Evolutionary conservation across 1,140 invertebrate genomes (phyloP), one percentile per base, ranked within the genome.

Genomic region (Cardiocondyla obscurior): DNA sequence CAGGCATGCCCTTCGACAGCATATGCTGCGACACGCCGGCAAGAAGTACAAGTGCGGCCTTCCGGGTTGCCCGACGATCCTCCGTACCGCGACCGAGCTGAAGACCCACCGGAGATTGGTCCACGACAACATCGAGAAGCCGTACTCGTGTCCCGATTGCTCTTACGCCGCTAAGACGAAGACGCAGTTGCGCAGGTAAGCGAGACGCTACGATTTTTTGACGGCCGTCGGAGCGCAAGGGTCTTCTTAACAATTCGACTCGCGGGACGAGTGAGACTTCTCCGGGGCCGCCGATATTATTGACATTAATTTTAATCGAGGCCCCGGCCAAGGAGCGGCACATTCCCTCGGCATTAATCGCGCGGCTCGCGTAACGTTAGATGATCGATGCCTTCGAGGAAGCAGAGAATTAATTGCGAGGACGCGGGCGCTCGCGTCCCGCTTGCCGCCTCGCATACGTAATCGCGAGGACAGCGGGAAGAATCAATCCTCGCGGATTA

Each of bases 61-160:
- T 88, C 90, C 93, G 12, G 95, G 94, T 4, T 96, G 95, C 84
- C 92, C 95, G 3, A 95, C 94, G 81, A 89, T 93, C 10, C 95
- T 96, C 14, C 94, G 96, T 36, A 95, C 94, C 30, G 92, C 92
- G 79, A 93, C 92, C 12, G 96, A 96, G 85, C 90, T 96, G n/a
- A 93, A 92, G 51, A 89, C 88, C 14, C 95, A 96, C 82, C 87
- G 90, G 16, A 85, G 62, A 53, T 79, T 92, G 73, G 90, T 93
- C 16, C 95, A 96, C 83, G 90, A 93, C 33, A 85, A 81, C 19
- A 90, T 89, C 4, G 90, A 94, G 10, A 93, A 72, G 92, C 95
- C 85, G 91, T 97, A 95, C 89, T 91, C 95, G 0, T 97, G 97
- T 91, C 93, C 95, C 16, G 91, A 95, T 10, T 97, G 97, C 89